A percentile compares a stretch with the other conserved stretches of the same genome.
Conservation (phyloP, 2,797 vertebrate species). For the Orestias chungarensis region DNA sequence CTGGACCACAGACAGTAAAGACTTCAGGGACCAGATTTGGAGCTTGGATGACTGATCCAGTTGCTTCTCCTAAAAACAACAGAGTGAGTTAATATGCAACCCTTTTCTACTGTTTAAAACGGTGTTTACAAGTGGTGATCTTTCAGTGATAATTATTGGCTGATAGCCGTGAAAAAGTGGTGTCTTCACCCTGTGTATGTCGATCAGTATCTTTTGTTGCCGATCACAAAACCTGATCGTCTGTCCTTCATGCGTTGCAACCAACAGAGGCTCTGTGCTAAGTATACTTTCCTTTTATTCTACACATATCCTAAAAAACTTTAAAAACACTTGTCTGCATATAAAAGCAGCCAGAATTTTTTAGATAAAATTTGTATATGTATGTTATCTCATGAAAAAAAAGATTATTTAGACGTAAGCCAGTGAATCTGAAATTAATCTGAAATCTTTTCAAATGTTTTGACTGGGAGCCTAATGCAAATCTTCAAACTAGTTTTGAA, state of each 20-base stretch:
- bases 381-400: not conserved
- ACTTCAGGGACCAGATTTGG: conserved; percentile 96
- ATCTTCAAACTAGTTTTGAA: not conserved
- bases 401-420: not conserved
- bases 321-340: too few species aligned
- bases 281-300: too few species aligned
- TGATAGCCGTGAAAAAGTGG: too few species aligned
- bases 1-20: conserved; percentile 93
- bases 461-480: not conserved
- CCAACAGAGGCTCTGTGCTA: too few species aligned
- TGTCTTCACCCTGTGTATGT: too few species aligned
- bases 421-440: not conserved
- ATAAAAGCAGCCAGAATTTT: not conserved
- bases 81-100: conserved; percentile 75
- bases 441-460: not conserved
- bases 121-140: not conserved
- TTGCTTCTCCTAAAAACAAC: conserved; percentile 90
- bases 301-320: too few species aligned
- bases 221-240: too few species aligned
- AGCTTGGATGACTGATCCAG: conserved; percentile 98
- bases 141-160: too few species aligned
- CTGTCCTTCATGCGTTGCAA: too few species aligned
- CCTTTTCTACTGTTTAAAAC: not conserved
- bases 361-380: not conserved
- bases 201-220: too few species aligned